Percentiles rank a stretch among this genome's conserved stretches.
Evolutionary conservation across 2,888 invertebrate genomes (phyloP).

Genomic region (Agriopis aurantiaria): DNA sequence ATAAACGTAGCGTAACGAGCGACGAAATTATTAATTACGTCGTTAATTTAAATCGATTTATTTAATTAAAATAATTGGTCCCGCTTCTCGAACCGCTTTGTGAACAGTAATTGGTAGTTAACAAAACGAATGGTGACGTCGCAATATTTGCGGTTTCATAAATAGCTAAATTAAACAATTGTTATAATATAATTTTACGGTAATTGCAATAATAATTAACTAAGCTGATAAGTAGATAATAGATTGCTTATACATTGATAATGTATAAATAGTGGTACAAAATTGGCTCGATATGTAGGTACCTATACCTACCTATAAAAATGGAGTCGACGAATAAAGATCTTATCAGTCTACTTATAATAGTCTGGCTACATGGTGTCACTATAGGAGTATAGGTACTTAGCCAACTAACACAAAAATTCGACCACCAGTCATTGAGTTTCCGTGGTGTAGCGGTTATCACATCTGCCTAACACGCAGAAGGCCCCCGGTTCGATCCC

Average conservation of each 20-base stretch:
- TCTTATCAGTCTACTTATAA: neutral
- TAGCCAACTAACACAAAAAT: slow-evolving; percentile 5
- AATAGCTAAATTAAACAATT: slow-evolving; percentile 5
- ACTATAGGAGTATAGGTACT: neutral
- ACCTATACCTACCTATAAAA: neutral
- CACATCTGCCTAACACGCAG: slow-evolving; percentile 96
- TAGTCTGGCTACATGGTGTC: neutral
- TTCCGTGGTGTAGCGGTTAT: slow-evolving; percentile 96
- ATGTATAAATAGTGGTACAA: too few relatives aligned
- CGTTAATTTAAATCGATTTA: slow-evolving; percentile 32
- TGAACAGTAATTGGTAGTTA: slow-evolving; percentile 37
- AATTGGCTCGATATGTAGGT: too few relatives aligned
- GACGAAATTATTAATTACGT: slow-evolving; percentile 25
- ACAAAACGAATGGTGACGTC: slow-evolving; percentile 35
- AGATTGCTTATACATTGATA: neutral
- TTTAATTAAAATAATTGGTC: slow-evolving; percentile 32
- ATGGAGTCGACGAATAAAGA: neutral
- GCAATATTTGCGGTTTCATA: slow-evolving; percentile 18
- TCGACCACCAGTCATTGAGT: slow-evolving; percentile 59
- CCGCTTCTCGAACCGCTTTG: slow-evolving; percentile 27
- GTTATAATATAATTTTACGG: slow-evolving; percentile 12
- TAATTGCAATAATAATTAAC: neutral
- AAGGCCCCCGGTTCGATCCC: slow-evolving; percentile 96
- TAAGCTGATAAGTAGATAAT: neutral
- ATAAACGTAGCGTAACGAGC: slow-evolving; percentile 1